These are phyloP conservation scores for Junco hyemalis DNA, from an alignment of 2,113 vertebrate genomes.

Conservation along the genomic window DNA sequence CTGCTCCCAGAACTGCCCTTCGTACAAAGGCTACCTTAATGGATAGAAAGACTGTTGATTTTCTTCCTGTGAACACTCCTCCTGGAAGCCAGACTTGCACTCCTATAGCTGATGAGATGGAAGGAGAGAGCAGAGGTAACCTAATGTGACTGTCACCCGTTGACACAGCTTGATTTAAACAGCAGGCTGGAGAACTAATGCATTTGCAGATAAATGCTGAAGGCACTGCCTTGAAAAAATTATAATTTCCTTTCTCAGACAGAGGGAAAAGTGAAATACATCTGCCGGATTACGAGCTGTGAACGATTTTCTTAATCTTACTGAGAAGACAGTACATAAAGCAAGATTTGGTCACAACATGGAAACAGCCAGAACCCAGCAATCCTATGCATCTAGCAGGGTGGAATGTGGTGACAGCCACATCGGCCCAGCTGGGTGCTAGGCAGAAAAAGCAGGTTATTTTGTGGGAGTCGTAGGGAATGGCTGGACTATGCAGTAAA, in stretches of 20 bases:
- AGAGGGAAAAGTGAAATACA: conserved; percentile 22
- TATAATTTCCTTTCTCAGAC: conserved; percentile 31
- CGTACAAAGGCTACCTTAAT: not conserved
- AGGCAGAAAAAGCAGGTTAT: not conserved
- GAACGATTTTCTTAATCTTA: not conserved
- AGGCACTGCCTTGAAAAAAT: conserved; percentile 47
- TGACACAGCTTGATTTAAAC: not conserved
- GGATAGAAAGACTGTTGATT: not conserved
- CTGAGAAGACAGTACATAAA: not conserved
- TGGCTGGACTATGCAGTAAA: not conserved
- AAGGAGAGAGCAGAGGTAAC: not conserved
- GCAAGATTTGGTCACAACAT: not conserved
- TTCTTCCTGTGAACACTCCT: not conserved
- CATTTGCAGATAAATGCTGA: conserved; percentile 45
- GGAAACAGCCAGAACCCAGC: not conserved
- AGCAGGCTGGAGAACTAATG: conserved; percentile 8
- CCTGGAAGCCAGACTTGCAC: not conserved
- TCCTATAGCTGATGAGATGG: not conserved
- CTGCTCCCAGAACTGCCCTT: not conserved
- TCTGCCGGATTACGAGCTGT: conserved; percentile 13
- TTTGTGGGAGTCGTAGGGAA: not conserved
- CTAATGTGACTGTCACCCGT: not conserved
- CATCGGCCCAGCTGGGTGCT: not conserved
- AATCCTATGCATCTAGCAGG: not conserved
- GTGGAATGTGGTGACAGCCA: not conserved